Evolutionary conservation across 2,113 vertebrate genomes (phyloP), one percentile per base, ranked within the genome.

Genomic region (Mionectes macconnelli): DNA sequence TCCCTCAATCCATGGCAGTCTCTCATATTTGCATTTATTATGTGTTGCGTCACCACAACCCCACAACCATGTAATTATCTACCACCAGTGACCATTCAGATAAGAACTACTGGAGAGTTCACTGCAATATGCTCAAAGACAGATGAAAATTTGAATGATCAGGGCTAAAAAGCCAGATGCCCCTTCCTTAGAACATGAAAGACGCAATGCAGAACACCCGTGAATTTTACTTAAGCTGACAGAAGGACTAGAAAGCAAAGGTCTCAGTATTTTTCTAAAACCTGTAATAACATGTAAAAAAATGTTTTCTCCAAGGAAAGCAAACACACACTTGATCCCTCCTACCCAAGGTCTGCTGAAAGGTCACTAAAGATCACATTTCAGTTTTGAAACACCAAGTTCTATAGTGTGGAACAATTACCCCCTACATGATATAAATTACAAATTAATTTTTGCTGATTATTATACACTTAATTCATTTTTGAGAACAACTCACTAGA

Each of bases 401-500:
- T 96, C 76, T 93, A 10, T 90, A 95, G 86, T 57, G 53, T 18
- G 53, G 83, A 97, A 97, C 88, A 96, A 94, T 94, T 95, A 87
- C 35, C 53, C 68, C 79, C 74, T 93, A 95, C 86, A 80, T 33
- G 72, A 69, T 87, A 95, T 88, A 96, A 96, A 97, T 97, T 96
- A 96, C 89, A 93, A 91, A 95, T 91, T 97, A 97, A 96, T 97
- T 94, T 68, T 96, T 90, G 64, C 53, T 79, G 84, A 91, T 74
- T 85, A 72, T 94, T 85, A 87, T 55, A 67, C 55, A 50, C 45
- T 84, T 84, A 93, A 91, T 95, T 96, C 75, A 94, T 87, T 88
- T 83, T 77, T 39, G n/a, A 95, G 89, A 98, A 97, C 81, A 96
- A 97, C 95, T 95, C 96, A 23, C 97, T 96, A 92, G 97, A 97